Evolutionary conservation across 2,113 vertebrate genomes (phyloP).

Genomic region (Lepidothrix coronata): DNA sequence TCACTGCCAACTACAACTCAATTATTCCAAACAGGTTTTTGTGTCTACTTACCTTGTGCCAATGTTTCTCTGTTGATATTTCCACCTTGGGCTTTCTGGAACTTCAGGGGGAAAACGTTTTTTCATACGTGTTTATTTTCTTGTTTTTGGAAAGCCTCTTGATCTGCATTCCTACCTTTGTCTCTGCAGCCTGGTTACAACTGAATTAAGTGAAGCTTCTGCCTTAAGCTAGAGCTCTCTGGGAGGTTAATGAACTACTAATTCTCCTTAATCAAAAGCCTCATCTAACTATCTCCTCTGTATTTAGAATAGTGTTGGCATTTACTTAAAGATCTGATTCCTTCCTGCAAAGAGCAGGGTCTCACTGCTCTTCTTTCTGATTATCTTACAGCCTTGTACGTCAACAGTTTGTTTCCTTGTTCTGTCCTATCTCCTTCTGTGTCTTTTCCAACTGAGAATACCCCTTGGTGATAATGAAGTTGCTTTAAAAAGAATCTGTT

Average conservation of each 20-base stretch:
- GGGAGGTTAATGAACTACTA: neutral
- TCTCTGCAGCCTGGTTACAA: neutral
- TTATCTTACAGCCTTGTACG: neutral
- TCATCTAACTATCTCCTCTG: neutral
- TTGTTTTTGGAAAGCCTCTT: neutral
- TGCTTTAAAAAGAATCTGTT: neutral
- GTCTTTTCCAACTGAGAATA: neutral
- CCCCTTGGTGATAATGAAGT: neutral
- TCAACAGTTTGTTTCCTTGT: neutral
- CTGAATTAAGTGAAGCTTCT: neutral
- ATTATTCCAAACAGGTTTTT: neutral
- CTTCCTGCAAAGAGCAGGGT: neutral
- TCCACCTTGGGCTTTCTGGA: neutral
- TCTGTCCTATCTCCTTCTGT: neutral
- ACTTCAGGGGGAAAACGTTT: neutral
- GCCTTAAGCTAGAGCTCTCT: neutral
- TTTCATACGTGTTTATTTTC: neutral
- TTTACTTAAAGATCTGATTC: neutral
- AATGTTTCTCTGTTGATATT: neutral
- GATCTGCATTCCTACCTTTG: neutral
- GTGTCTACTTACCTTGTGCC: neutral
- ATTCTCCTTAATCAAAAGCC: neutral
- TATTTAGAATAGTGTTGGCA: neutral
- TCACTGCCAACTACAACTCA: neutral
- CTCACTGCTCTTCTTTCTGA: neutral